These are phyloP conservation scores for Drosophila neocordata DNA, from an alignment of 1,140 invertebrate species.

Conservation along the genomic window DNA sequence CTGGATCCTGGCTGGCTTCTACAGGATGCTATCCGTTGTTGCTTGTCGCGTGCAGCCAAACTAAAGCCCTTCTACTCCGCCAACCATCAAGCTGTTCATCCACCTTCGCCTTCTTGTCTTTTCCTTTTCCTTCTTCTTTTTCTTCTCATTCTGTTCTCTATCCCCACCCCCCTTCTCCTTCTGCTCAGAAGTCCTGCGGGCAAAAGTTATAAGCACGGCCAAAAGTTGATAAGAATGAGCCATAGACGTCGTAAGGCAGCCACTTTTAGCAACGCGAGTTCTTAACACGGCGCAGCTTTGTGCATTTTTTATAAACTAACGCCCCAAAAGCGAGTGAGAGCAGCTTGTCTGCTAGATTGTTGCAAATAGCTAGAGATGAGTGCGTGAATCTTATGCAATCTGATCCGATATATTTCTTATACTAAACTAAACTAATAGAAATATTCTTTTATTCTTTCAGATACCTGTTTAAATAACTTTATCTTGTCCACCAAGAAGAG, in stretches of 20 bases:
- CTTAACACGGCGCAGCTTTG: slow-evolving; percentile 74
- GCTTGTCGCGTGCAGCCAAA: slow-evolving; percentile 70
- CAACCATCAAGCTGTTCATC: slow-evolving; percentile 6
- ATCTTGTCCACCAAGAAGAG: no score
- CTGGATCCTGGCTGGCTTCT: slow-evolving; percentile 16
- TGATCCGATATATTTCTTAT: no score
- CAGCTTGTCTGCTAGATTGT: slow-evolving; percentile 28
- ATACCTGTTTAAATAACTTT: no score
- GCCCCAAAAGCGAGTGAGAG: slow-evolving; percentile 51
- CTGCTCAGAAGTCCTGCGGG: no score
- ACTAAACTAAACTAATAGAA: no score
- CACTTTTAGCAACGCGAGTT: slow-evolving; percentile 64
- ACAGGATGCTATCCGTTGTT: slow-evolving; percentile 24
- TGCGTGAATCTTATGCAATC: background rate
- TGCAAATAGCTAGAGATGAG: slow-evolving; percentile 18
- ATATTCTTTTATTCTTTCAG: no score
- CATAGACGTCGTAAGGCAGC: slow-evolving; percentile 77
- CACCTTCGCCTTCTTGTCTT: background rate
- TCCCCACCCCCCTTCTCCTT: background rate
- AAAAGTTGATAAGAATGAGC: slow-evolving; percentile 80
- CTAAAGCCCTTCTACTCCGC: slow-evolving; percentile 45
- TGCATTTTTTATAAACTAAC: slow-evolving; percentile 77
- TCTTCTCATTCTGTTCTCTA: background rate
- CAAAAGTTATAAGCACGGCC: slow-evolving; percentile 76
- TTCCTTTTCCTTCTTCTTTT: background rate